Evolutionary conservation across 2,888 invertebrate species (phyloP), one percentile per base, ranked within the genome.

Genomic region (Platerodrilus igneus): DNA sequence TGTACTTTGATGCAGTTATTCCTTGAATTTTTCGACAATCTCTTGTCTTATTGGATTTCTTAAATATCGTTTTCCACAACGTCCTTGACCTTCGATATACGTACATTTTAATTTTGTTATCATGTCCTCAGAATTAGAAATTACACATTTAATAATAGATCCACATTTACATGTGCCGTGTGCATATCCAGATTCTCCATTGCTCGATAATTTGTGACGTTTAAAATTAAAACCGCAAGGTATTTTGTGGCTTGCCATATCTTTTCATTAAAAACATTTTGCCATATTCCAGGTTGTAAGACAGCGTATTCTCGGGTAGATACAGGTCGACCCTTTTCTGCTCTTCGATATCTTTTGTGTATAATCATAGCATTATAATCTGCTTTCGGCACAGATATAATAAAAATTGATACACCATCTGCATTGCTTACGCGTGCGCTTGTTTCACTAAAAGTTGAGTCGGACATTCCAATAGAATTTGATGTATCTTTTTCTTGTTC

Each of bases 131-230:
- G 25, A 25, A 25, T 25, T 25, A 7, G 11, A 4, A 10, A 25
- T 10, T 2, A 3, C 10, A 11, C 25, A 25, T 11, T n/a, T 25
- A 7, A 11, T 25, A 6, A 11, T 25, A 3, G 25, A 6, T 7
- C 8, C 25, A 25, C 25, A 25, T 25, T 25, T 25, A 25, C 6
- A 25, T 10, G 25, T 25, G 8, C 25, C 25, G 11, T 8, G 5
- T 6, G 25, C 25, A 25, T 25, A 25, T 25, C 25, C 25, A 4
- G 11, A 11, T 3, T 25, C 7, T n/a, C 9, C 25, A 25, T 25
- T 25, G 10, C 25, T 3, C 7, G 11, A 25, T 10, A n/a, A 10
- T 25, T n/a, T 25, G 14, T 25, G 9, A n/a, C 3, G 3, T 10
- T 25, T 25, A 11, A 25, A 25, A 3, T 11, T 25, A 25, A 25